phyloP scores from a whole-genome alignment of 2,888 invertebrate species.

The Ceraclea dissimilis region DNA sequence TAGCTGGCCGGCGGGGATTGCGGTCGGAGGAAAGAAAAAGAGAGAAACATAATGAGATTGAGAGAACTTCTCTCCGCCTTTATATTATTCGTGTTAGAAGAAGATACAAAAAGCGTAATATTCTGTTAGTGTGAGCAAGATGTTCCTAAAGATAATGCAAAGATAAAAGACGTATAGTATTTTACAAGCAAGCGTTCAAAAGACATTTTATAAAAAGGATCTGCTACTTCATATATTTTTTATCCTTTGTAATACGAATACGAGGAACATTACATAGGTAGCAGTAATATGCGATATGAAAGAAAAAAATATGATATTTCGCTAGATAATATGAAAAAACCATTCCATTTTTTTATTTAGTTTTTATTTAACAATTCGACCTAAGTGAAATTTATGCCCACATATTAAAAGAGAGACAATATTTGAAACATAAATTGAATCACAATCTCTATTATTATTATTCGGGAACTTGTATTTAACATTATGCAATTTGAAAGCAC shows the following conservation, averaged over 20 bases:
- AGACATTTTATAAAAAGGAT: neutral
- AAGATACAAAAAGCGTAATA: neutral
- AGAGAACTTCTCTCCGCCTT: neutral
- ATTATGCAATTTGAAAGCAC: too few species aligned
- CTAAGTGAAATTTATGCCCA: too few species aligned
- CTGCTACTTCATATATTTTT: neutral
- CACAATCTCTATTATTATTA: too few species aligned
- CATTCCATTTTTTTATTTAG: too few species aligned
- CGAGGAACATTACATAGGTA: too few species aligned
- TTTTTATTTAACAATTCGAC: too few species aligned
- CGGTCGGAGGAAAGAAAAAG: constrained; percentile 12
- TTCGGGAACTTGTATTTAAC: too few species aligned
- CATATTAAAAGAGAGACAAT: too few species aligned
- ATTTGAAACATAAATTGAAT: too few species aligned
- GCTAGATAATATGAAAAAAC: too few species aligned
- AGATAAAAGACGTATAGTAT: neutral
- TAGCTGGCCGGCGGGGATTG: constrained; percentile 14
- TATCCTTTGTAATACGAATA: neutral
- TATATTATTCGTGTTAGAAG: neutral
- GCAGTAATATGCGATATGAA: too few species aligned
- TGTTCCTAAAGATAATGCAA: neutral
- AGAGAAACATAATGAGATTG: constrained; percentile 5
- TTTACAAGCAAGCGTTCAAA: neutral
- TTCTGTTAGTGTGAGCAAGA: neutral
- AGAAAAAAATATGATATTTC: too few species aligned